Evolutionary conservation across 2,113 vertebrate species (phyloP).

Genomic region (Emydocephalus ijimae): DNA sequence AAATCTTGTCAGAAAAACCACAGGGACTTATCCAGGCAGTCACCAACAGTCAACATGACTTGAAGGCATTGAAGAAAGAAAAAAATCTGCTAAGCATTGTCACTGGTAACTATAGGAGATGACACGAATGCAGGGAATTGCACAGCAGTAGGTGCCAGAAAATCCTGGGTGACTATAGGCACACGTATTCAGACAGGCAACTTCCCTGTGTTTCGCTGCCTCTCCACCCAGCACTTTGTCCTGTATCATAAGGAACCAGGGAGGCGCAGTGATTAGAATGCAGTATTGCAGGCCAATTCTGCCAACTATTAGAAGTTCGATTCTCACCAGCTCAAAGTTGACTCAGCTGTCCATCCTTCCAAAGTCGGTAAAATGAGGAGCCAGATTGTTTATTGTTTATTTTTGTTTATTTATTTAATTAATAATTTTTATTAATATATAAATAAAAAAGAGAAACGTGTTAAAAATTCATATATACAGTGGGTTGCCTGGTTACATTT

Average conservation of each 20-base stretch:
- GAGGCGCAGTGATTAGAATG: background rate
- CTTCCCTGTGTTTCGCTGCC: background rate
- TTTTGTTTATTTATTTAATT: too few relatives aligned
- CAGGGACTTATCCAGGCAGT: background rate
- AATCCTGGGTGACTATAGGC: background rate
- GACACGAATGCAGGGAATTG: background rate
- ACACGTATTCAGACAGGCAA: background rate
- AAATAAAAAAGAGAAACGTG: too few relatives aligned
- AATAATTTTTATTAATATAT: too few relatives aligned
- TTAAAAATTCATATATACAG: too few relatives aligned
- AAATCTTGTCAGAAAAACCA: background rate
- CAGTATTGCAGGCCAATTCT: background rate
- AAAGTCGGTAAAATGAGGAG: background rate
- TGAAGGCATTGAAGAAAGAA: background rate
- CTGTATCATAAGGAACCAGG: background rate
- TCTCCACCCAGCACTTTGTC: background rate
- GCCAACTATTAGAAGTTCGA: background rate
- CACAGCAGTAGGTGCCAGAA: background rate
- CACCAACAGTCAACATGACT: background rate
- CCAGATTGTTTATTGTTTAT: background rate
- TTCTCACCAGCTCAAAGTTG: background rate
- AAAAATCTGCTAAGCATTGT: background rate
- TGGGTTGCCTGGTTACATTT: too few relatives aligned
- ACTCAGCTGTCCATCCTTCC: background rate
- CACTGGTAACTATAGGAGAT: background rate